A percentile compares a stretch with the other conserved stretches of the same genome.
Conservation (phyloP, 2,113 vertebrate genomes). For the Gobiocypris rarus region DNA sequence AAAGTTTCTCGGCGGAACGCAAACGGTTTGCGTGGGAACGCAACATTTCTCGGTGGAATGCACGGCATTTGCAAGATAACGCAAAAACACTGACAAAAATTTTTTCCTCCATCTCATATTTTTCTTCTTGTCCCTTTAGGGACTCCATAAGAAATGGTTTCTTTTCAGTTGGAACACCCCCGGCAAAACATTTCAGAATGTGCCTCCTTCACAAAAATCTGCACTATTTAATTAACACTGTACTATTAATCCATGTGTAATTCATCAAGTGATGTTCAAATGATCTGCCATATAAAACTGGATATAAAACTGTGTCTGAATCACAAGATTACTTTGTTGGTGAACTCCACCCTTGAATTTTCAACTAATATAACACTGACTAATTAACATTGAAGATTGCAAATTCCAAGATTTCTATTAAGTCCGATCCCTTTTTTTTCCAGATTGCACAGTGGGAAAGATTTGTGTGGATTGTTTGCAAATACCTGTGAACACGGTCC, state of each 20-base stretch:
- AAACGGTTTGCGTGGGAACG: too few species aligned
- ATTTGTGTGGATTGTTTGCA: slow-evolving; percentile 69
- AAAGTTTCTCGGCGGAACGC: too few species aligned
- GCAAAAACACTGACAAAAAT: too few species aligned
- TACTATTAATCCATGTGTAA: too few species aligned
- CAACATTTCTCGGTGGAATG: too few species aligned
- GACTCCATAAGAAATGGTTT: background rate
- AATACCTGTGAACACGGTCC: slow-evolving; percentile 53
- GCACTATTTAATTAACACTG: background rate
- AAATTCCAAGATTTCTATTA: background rate
- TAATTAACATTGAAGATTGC: background rate
- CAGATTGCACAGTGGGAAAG: slow-evolving; percentile 61
- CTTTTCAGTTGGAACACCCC: background rate
- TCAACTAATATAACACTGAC: background rate
- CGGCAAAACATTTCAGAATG: background rate
- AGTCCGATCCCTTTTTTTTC: slow-evolving; percentile 49
- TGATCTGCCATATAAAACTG: background rate
- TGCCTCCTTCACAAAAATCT: background rate
- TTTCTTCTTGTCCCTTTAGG: too few species aligned
- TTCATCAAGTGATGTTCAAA: background rate
- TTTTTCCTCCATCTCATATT: too few species aligned
- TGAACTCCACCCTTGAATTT: background rate
- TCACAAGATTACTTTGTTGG: too few species aligned
- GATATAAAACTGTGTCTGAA: too few species aligned
- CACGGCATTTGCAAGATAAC: too few species aligned